Base-by-base conservation (phyloP, 2,113 vertebrate species). In the Coregonus clupeaformis region DNA sequence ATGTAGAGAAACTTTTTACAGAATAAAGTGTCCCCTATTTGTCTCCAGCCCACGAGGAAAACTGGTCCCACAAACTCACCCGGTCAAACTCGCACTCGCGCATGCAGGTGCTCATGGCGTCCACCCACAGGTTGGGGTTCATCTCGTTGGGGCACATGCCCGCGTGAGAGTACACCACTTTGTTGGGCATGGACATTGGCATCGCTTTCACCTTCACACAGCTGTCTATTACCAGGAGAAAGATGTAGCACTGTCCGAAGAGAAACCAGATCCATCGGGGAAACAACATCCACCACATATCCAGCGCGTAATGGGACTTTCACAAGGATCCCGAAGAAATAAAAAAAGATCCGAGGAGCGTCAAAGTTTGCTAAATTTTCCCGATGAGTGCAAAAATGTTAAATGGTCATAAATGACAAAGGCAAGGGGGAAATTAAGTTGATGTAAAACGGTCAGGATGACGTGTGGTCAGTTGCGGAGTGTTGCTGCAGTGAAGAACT, bases 91-190 rank as follows among this genome's bases (percentile, higher is more conserved):
- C 94, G 68, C 98, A 99, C 87, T 99, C 98, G 3, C 96, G 91
- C 92, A 93, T 92, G 91, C 98, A 99, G 91, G 97, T 99, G 89
- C 98, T 99, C 95, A 99, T 98, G 0, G 98, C 98, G 0, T 99
- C 98, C 78, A 99, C 97, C 98, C 98, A 99, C 84, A 99, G 94
- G 90, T 99, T 99, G 76, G 98, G 98, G 89, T 97, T 99, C 94
- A 99, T 96, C 80, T 99, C 98, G 82, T 99, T 99, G 70, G 98
- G 98, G 84, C 98, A 99, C 85, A 99, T 93, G 84, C 98, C 98
- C 0, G 97, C 97, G 0, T 99, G 97, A 42, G 97, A 98, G 68
- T 98, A 99, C 0, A 96, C 95, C 84, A 98, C 86, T 5, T 96
- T 96, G 0, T 96, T 94, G 29, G 96, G 88, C 0, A 87, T 84